Evolutionary conservation across 2,797 vertebrate genomes (phyloP).

Genomic region (Acestrorhynchus altus): DNA sequence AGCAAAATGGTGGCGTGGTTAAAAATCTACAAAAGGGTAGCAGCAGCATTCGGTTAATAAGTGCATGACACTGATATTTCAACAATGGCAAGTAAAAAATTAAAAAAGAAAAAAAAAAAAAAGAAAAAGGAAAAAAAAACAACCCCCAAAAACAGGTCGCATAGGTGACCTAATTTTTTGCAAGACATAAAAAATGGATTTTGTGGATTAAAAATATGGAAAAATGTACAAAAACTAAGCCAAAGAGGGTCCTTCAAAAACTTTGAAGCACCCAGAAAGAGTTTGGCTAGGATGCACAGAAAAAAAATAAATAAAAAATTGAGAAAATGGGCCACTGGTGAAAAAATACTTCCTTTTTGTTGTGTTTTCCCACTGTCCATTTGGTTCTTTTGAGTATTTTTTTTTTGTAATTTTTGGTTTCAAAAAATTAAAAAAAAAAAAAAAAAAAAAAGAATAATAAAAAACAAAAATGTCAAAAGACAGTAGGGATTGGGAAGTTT

Average conservation of each 20-base stretch:
- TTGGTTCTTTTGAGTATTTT: constrained; percentile 8
- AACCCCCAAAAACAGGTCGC: constrained; percentile 87
- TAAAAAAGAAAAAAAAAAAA: constrained; percentile 75
- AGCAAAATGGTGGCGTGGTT: constrained; percentile 72
- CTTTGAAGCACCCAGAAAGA: constrained; percentile 93
- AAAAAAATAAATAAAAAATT: constrained; percentile 80
- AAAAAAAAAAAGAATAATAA: constrained; percentile 57
- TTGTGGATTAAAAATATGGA: constrained; percentile 96
- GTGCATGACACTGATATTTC: constrained; percentile 84
- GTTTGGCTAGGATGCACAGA: constrained; percentile 84
- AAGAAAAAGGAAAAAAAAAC: constrained; percentile 76
- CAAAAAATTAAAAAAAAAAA: constrained; percentile 43
- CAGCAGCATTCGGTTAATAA: constrained; percentile 81
- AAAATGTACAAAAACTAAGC: constrained; percentile 98
- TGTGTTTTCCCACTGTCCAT: constrained; percentile 76
- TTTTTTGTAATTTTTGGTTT: constrained; percentile 64
- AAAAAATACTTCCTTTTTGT: constrained; percentile 76
- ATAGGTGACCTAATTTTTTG: constrained; percentile 84
- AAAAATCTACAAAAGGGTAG: constrained; percentile 82
- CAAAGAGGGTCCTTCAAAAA: constrained; percentile 92
- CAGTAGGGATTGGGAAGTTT: constrained; percentile 76
- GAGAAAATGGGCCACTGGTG: constrained; percentile 61
- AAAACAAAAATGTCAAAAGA: constrained; percentile 52
- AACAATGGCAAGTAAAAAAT: constrained; percentile 84
- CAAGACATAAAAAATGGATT: constrained; percentile 95